Base-by-base conservation (phyloP, 2,113 vertebrate species). In the Channa maculata region DNA sequence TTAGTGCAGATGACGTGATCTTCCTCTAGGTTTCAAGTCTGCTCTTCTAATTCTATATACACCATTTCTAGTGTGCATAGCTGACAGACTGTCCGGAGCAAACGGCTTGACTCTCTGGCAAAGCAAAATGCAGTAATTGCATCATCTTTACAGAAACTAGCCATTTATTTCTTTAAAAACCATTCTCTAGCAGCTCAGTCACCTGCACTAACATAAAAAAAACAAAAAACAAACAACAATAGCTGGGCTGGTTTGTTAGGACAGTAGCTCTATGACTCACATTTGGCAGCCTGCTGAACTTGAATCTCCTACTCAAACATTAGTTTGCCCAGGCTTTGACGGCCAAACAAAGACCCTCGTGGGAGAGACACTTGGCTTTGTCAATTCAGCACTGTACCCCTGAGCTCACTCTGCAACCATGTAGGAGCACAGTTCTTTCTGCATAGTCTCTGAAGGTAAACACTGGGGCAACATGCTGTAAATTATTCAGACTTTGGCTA, bases 381-480 rank as follows among this genome's bases (percentile, higher is more conserved):
- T 85, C 83, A 85, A 64, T 74, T 78, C 77, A 76, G 64, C 82
- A 78, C 77, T 67, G 77, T 72, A 82, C 65, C 74, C 82, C 75
- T 34, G 11, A 33, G 43, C 76, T 87, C 85, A 54, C 77, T n/a
- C 38, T 63, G 60, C 62, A 87, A 76, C 65, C 75, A 13, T 67
- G 71, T 71, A 38, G 57, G 68, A 39, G 60, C 80, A 62, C 71
- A 58, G 71, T 86, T 80, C 79, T 77, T 82, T 82, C 82, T 84
- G 73, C 75, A 69, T 72, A 60, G 81, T 82, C 68, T 85, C 55
- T 76, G 75, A 65, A 75, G 85, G 85, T 87, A 85, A 91, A 90
- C 80, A 86, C 85, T 87, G 75, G 75, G 87, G 82, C 78, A 87
- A 86, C 89, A 63, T 71, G 80, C 80, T 83, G 80, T 88, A 90